Evolutionary conservation across 2,888 invertebrate species (phyloP).

Genomic region (Masnerella sp.): DNA sequence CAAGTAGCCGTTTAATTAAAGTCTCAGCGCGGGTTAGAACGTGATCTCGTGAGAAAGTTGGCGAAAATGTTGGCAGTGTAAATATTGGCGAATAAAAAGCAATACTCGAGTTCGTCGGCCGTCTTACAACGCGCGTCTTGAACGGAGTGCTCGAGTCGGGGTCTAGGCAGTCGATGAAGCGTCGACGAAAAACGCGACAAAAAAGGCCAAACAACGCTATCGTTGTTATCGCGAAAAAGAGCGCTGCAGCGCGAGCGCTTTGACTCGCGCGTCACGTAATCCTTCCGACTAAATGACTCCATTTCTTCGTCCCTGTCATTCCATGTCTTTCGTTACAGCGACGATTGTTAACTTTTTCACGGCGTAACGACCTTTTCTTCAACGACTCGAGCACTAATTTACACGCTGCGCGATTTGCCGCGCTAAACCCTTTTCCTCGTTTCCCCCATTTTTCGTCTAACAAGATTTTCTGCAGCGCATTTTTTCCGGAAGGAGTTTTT

Average conservation of each 20-base stretch:
- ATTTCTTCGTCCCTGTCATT: constrained; percentile 20
- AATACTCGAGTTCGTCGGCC: constrained; percentile 16
- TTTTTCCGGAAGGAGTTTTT: too few relatives aligned
- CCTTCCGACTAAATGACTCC: constrained; percentile 22
- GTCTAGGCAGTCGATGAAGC: constrained; percentile 26
- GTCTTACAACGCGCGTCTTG: constrained; percentile 11
- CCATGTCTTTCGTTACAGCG: constrained; percentile 19
- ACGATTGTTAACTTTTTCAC: constrained; percentile 37
- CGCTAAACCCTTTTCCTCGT: neutral
- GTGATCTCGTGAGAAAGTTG: too few relatives aligned
- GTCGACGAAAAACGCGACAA: constrained; percentile 39
- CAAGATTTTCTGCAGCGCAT: too few relatives aligned
- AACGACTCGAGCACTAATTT: constrained; percentile 33
- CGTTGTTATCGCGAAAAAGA: constrained; percentile 66
- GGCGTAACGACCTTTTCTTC: constrained; percentile 25
- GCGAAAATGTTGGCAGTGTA: constrained; percentile 1
- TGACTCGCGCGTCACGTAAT: constrained; percentile 42
- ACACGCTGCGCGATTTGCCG: neutral
- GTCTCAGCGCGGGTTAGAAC: too few relatives aligned
- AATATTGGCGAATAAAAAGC: constrained; percentile 25
- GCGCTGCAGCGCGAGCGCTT: constrained; percentile 42
- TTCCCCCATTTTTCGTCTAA: neutral
- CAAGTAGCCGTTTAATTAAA: too few relatives aligned
- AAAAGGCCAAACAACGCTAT: constrained; percentile 67
- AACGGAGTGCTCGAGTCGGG: constrained; percentile 17